Percentiles rank a stretch among this genome's conserved stretches.
Conservation (phyloP, 2,888 invertebrate genomes). For the Macropis europaea region DNA sequence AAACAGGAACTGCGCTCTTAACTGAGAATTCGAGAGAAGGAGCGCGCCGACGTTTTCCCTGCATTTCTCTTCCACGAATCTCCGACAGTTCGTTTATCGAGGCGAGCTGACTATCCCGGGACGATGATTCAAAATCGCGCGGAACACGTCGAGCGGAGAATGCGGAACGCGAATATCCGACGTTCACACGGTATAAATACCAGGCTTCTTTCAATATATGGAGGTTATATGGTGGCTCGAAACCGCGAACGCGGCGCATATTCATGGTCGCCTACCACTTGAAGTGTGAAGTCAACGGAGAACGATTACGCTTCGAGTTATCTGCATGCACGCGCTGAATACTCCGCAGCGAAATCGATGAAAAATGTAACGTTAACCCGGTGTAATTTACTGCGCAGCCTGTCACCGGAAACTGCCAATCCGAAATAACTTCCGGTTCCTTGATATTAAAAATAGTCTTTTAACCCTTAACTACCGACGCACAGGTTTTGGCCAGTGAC, state of each 20-base stretch:
- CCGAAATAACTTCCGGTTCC: no score
- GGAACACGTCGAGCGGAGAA: constrained; percentile 34
- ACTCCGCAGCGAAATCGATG: constrained; percentile 30
- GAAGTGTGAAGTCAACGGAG: constrained; percentile 40
- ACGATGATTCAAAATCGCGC: no score
- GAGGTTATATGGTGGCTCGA: constrained; percentile 19
- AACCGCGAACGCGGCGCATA: constrained; percentile 34
- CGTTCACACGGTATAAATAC: constrained; percentile 32
- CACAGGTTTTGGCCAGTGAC: no score
- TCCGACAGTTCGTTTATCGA: no score
- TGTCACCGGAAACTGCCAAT: no score
- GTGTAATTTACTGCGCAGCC: neutral
- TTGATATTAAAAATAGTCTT: no score
- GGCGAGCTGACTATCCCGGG: no score
- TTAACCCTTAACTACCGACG: no score
- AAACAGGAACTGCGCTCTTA: no score
- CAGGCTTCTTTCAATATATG: constrained; percentile 28
- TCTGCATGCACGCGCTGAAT: constrained; percentile 2
- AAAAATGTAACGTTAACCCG: constrained; percentile 43
- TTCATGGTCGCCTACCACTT: constrained; percentile 32
- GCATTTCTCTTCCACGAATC: no score
- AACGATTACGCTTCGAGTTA: constrained; percentile 19
- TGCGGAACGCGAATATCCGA: constrained; percentile 43
- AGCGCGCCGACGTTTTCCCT: no score
- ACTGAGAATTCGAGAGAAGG: no score